Evolutionary conservation across 2,113 vertebrate genomes (phyloP), one percentile per base, ranked within the genome.

Genomic region (Prionailurus viverrinus): DNA sequence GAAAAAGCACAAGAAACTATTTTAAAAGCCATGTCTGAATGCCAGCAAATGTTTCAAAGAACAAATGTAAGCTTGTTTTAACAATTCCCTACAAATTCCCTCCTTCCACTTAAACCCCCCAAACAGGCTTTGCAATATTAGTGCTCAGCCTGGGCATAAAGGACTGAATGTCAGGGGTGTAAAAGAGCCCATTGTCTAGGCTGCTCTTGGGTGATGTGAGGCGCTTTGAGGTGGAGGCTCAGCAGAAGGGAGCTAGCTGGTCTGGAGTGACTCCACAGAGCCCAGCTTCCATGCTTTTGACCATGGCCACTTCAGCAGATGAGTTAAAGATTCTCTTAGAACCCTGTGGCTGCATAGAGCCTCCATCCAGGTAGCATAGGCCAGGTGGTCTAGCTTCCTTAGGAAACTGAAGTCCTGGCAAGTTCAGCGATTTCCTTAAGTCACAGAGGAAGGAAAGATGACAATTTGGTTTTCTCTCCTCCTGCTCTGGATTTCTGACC

Each of bases 31-130:
- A 13, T 16, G 61, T 79, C 81, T 88, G 53, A 96, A 91, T 89
- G 95, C 95, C 97, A 96, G 79, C 81, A 93, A 90, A 94, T 96
- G 91, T 95, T 98, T 95, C 88, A 84, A 85, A 96, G 97, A 98
- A 98, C 97, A 98, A 97, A 94, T 86, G 36, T 15, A 90, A 95
- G 97, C 97, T 96, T 98, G 97, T 98, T 79, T 92, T 36, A 95
- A 91, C 63, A 76, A 90, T 82, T 96, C 69, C 66, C 53, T 91
- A 66, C 63, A 91, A 83, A 78, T 96, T 73, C 93, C 51, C 87
- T 68, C 81, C 82, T 65, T 85, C 91, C 69, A 53, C 55, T 61
- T 73, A 25, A 8, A 66, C 73, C 10, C 69, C 65, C 86, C 66
- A 45, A 66, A 39, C 84, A 45, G 89, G 58, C 95, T 96, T 84